phyloP scores from a whole-genome alignment of 2,797 vertebrate genomes.

The Chrysolophus pictus region DNA sequence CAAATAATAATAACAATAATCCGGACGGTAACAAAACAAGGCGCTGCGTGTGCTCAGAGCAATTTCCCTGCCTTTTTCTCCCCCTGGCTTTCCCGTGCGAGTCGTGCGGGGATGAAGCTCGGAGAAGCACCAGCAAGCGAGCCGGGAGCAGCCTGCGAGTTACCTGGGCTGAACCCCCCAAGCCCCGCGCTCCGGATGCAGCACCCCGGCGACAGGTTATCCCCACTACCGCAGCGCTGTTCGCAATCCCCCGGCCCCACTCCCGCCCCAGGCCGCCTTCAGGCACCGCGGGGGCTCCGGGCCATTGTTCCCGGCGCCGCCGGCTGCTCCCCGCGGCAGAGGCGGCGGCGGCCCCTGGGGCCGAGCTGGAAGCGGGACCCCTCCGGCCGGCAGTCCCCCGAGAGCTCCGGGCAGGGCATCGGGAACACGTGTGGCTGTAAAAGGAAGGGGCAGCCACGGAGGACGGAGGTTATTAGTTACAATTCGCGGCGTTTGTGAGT shows the following conservation, averaged over 20 bases:
- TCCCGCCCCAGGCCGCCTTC: not conserved
- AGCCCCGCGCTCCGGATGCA: not conserved
- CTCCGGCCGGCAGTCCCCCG: not conserved
- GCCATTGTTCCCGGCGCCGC: conserved; percentile 5
- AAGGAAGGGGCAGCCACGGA: conserved; percentile 5
- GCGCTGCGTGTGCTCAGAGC: conserved; percentile 19
- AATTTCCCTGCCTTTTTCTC: not conserved
- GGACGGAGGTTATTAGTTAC: not conserved
- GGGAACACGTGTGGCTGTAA: conserved; percentile 23
- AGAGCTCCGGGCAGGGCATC: not conserved
- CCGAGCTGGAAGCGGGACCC: not conserved
- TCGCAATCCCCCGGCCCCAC: not conserved
- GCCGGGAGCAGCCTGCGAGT: not conserved
- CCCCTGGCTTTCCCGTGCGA: not conserved
- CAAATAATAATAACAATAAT: conserved; percentile 55
- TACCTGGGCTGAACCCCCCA: conserved; percentile 7
- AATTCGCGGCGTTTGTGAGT: not conserved
- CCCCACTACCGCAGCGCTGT: not conserved
- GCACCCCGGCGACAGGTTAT: not conserved
- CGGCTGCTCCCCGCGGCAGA: not conserved
- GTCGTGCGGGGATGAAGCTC: not conserved
- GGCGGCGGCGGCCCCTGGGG: not conserved
- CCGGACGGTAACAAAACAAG: conserved; percentile 37
- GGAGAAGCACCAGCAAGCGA: not conserved
- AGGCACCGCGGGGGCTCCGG: not conserved